These are phyloP conservation scores for Pungitius pungitius DNA, from an alignment of 2,113 vertebrate species.

Conservation along the genomic window DNA sequence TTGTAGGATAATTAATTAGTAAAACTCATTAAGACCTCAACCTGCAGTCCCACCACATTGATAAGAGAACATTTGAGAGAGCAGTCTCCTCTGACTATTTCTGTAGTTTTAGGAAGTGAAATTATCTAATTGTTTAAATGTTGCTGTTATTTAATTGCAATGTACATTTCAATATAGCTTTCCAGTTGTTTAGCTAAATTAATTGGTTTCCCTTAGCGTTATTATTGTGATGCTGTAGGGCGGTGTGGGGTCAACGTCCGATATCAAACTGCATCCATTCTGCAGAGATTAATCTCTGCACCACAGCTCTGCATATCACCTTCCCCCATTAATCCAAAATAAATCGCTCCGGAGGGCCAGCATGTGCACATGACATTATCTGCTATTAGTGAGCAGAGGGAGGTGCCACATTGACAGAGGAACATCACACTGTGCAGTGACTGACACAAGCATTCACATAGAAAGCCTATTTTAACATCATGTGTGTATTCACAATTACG, in stretches of 20 bases:
- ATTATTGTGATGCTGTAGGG: neutral
- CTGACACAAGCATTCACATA: conserved; percentile 14
- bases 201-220: neutral
- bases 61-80: neutral
- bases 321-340: conserved; percentile 71
- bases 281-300: conserved; percentile 59
- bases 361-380: conserved; percentile 71
- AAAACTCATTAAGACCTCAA: neutral
- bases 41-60: neutral
- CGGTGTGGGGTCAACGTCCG: neutral
- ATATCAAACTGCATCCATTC: conserved; percentile 33
- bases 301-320: conserved; percentile 59
- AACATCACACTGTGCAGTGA: conserved; percentile 13
- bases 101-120: conserved; percentile 11
- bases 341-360: conserved; percentile 57
- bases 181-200: neutral
- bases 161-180: neutral
- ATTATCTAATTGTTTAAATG: neutral
- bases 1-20: neutral
- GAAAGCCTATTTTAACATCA: neutral
- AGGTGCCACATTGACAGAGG: conserved; percentile 5
- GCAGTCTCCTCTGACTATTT: neutral
- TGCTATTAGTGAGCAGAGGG: conserved; percentile 56
- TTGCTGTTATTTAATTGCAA: neutral
- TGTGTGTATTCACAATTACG: neutral